These are phyloP conservation scores for Cyclura pinguis DNA, from an alignment of 2,797 vertebrate species.

Conservation along the genomic window DNA sequence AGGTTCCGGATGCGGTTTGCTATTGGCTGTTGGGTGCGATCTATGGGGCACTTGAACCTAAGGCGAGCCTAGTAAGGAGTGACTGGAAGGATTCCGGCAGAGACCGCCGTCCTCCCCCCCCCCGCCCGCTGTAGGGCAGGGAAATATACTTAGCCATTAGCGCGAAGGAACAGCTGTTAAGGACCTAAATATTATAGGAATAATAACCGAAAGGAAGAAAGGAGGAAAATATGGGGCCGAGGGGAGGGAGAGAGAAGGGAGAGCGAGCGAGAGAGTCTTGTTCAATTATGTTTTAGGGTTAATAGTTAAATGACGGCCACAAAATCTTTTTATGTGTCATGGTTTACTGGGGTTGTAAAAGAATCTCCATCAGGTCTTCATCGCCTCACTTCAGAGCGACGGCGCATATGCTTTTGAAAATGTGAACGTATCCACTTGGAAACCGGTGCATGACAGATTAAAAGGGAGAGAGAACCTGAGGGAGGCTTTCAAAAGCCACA, in stretches of 20 bases:
- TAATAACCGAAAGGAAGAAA: slow-evolving; percentile 67
- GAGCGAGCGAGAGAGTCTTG: slow-evolving; percentile 50
- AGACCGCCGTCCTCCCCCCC: background rate
- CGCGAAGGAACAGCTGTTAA: slow-evolving; percentile 63
- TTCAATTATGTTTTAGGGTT: slow-evolving; percentile 81
- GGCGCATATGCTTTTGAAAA: slow-evolving; percentile 82
- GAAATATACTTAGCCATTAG: slow-evolving; percentile 50
- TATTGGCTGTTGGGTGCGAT: background rate
- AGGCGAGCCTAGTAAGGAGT: background rate
- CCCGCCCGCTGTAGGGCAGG: background rate
- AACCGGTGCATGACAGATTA: slow-evolving; percentile 81
- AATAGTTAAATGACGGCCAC: slow-evolving; percentile 78
- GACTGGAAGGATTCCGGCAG: background rate
- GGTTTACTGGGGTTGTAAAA: slow-evolving; percentile 76
- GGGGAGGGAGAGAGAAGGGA: background rate
- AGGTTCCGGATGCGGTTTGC: background rate
- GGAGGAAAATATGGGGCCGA: slow-evolving; percentile 42
- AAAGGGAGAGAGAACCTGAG: slow-evolving; percentile 76
- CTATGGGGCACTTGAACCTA: background rate
- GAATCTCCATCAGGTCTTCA: slow-evolving; percentile 76
- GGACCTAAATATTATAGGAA: slow-evolving; percentile 70
- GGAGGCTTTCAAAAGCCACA: slow-evolving; percentile 79
- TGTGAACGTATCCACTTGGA: slow-evolving; percentile 80
- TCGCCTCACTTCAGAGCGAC: slow-evolving; percentile 70
- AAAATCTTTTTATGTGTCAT: slow-evolving; percentile 81